phyloP scores from a whole-genome alignment of 1,140 invertebrate genomes.

The Lepidostoma basale region DNA sequence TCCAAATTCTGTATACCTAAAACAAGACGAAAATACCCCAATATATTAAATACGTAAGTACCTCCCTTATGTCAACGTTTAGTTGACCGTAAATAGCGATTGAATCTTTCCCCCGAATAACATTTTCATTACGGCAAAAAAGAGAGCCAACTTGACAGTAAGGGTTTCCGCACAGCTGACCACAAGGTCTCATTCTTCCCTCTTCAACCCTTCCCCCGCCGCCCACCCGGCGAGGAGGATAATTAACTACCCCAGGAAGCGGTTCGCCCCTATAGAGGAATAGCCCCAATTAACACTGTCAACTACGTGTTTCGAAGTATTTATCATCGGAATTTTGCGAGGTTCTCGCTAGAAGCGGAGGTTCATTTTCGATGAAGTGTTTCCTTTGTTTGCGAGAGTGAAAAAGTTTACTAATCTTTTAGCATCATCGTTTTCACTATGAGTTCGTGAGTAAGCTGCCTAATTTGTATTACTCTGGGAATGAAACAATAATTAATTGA shows the following conservation, averaged over 20 bases:
- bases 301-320: conserved; percentile 11
- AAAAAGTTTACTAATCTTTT: too few relatives aligned
- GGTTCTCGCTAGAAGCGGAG: not conserved
- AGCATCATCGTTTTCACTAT: too few relatives aligned
- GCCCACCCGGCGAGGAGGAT: not conserved
- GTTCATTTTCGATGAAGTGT: not conserved
- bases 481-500: too few relatives aligned
- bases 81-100: too few relatives aligned
- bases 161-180: not conserved
- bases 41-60: too few relatives aligned
- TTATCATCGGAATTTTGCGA: conserved; percentile 6
- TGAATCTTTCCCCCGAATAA: too few relatives aligned
- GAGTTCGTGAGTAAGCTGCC: too few relatives aligned
- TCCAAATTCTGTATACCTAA: too few relatives aligned
- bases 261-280: not conserved
- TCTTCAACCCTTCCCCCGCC: not conserved
- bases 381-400: not conserved
- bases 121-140: not conserved
- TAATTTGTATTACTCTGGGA: too few relatives aligned
- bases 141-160: not conserved
- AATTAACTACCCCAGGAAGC: conserved; percentile 7
- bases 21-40: too few relatives aligned
- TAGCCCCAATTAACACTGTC: conserved; percentile 14
- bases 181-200: not conserved
- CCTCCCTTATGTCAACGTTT: too few relatives aligned